A percentile compares a stretch with the other conserved stretches of the same genome.
Evolutionary conservation across 2,888 invertebrate species (phyloP).

Genomic region (Oscheius sp.): DNA sequence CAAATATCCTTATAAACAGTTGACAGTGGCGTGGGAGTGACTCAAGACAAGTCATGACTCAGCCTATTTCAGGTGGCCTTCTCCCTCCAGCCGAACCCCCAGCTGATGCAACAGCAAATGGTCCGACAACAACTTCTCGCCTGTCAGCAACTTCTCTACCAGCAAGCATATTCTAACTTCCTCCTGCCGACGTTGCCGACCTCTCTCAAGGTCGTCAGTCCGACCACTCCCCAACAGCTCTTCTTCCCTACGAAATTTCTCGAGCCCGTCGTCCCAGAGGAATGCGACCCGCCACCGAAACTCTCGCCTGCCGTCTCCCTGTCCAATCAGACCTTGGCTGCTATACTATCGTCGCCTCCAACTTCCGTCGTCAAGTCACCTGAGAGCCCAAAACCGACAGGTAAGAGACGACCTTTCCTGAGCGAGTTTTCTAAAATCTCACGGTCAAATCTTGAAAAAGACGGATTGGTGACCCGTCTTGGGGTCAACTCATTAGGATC

Average conservation of each 20-base stretch:
- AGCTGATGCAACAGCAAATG: slow-evolving; percentile 19
- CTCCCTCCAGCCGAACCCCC: background rate
- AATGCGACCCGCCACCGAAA: background rate
- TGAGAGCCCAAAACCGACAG: slow-evolving; percentile 21
- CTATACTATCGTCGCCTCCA: slow-evolving; percentile 2
- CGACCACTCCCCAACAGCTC: background rate
- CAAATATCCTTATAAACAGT: background rate
- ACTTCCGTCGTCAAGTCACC: background rate
- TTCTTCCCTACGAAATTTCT: background rate
- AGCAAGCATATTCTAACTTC: slow-evolving; percentile 21
- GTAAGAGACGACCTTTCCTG: background rate
- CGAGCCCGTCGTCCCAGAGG: background rate
- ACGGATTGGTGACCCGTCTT: too few species aligned
- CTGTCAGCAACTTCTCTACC: slow-evolving; percentile 20
- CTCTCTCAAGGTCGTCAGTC: slow-evolving; percentile 12
- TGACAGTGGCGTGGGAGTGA: background rate
- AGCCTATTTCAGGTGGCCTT: slow-evolving; percentile 19
- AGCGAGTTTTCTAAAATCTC: background rate
- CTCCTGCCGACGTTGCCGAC: background rate
- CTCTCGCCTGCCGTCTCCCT: background rate
- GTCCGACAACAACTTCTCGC: slow-evolving; percentile 13
- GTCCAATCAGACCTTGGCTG: background rate
- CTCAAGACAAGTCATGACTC: background rate
- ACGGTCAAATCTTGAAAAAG: too few species aligned
- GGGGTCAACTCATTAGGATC: too few species aligned